Base-by-base conservation (phyloP, 1,140 invertebrate species). In the Brachionus plicatilis region DNA sequence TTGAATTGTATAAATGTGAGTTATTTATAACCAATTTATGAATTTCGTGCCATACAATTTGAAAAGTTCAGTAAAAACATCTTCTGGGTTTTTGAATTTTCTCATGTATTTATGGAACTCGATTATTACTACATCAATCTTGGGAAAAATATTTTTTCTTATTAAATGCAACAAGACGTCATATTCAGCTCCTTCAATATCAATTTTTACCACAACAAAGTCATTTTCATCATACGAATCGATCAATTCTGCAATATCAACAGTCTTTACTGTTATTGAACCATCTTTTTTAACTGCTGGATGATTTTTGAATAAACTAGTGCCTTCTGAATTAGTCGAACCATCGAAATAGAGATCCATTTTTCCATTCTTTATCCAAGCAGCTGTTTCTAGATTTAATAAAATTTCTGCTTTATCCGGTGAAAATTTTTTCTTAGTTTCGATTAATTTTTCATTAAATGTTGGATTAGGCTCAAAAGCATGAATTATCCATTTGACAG, bases 121-220 rank as follows among this genome's bases (percentile, higher is more conserved):
- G 14, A 68, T 68, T 12, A 68, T 20, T n/a, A 68, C 66, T 11
- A 68, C 33, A 41, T 68, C 66, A 14, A 68, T 68, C 33, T 68
- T 68, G 0, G 66, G 66, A 6, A 68, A 33, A 33, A 68, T 29
- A 68, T 68, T 68, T 14, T 14, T 68, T 27, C 29, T 68, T 12
- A 68, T 68, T 68, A 68, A 68, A 41, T 68, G 66, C 0, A 68
- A 29, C 24, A 68, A 33, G 17, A 68, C 4, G 27, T 68, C 66
- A 20, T 68, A 68, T 68, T 68, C 66, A n/a, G 66, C 66, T n/a
- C 66, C 66, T 68, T 68, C 66, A 6, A 68, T 68, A n/a, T 68
- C 66, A 33, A 68, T 68, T 41, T 68, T 68, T 33, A 68, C 66
- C 1, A 68, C 27, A 33, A 68, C 27, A 68, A 37, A 68, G 12